Conservation (phyloP, 2,113 vertebrate genomes). For the Paraplagusia blochii region DNA sequence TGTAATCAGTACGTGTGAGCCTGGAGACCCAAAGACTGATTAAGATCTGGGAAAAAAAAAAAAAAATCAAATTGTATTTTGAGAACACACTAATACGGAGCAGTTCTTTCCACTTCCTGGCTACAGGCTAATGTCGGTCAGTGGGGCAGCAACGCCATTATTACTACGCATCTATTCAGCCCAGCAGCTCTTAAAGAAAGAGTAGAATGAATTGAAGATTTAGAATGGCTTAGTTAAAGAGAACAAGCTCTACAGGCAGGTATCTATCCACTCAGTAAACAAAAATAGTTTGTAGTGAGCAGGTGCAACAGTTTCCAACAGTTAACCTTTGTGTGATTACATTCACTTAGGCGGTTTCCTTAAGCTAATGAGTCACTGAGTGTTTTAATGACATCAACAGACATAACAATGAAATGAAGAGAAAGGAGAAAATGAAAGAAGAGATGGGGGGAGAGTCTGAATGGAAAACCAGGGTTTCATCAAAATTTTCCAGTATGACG, state of each 20-base stretch:
- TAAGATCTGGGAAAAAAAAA: no score
- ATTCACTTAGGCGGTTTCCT: slow-evolving; percentile 13
- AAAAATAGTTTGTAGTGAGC: not conserved
- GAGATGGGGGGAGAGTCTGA: not conserved
- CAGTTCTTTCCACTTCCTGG: slow-evolving; percentile 24
- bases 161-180: not conserved
- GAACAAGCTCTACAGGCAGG: not conserved
- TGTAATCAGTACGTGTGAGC: no score
- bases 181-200: not conserved
- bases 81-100: not conserved
- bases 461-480: not conserved
- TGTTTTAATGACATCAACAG: slow-evolving; percentile 4
- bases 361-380: slow-evolving; percentile 1
- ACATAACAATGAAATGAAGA: no score
- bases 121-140: slow-evolving; percentile 52
- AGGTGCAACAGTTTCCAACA: not conserved
- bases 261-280: not conserved
- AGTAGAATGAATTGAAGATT: not conserved
- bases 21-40: no score
- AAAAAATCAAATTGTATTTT: not conserved
- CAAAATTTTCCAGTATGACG: not conserved
- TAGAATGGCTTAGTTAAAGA: not conserved
- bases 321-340: not conserved
- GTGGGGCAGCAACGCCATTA: slow-evolving; percentile 31
- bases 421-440: slow-evolving; percentile 12